A percentile compares a stretch with the other conserved stretches of the same genome.
phyloP scores from a whole-genome alignment of 2,113 vertebrate species.

The Hypomesus transpacificus region DNA sequence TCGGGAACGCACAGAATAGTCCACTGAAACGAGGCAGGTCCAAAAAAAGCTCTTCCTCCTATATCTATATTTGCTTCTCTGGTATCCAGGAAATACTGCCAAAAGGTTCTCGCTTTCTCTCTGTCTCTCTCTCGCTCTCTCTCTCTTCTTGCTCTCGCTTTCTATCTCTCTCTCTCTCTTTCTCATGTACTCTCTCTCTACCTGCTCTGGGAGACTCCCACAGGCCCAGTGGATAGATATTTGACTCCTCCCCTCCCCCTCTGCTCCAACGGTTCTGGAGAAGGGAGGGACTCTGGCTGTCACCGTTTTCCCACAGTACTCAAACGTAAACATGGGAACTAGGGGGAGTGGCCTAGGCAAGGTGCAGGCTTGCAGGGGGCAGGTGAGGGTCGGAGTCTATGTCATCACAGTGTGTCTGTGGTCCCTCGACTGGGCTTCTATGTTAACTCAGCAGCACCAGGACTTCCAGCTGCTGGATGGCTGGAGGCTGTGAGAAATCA shows the following conservation, averaged over 20 bases:
- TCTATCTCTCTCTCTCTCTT: slow-evolving; percentile 31
- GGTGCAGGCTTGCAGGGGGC: slow-evolving; percentile 39
- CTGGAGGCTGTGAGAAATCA: slow-evolving; percentile 28
- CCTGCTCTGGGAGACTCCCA: slow-evolving; percentile 63
- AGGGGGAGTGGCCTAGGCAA: slow-evolving; percentile 29
- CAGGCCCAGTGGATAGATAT: slow-evolving; percentile 35
- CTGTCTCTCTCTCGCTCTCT: slow-evolving; percentile 10
- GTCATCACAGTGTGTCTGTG: slow-evolving; percentile 15
- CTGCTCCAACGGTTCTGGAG: slow-evolving; percentile 41
- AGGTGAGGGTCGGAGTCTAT: slow-evolving; percentile 39
- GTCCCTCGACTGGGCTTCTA: neutral
- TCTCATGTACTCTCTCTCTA: slow-evolving; percentile 43
- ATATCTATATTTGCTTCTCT: neutral
- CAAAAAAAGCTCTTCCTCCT: neutral
- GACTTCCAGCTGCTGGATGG: slow-evolving; percentile 47
- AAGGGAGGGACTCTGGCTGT: slow-evolving; percentile 42
- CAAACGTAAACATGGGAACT: slow-evolving; percentile 26
- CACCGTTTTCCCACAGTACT: slow-evolving; percentile 57
- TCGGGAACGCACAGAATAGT: neutral
- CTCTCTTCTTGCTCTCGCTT: neutral
- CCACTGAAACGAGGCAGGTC: neutral
- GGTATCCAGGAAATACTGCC: slow-evolving; percentile 47
- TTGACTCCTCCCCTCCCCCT: slow-evolving; percentile 40
- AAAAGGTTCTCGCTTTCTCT: slow-evolving; percentile 4
- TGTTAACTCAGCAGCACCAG: slow-evolving; percentile 22